Percentiles rank a stretch among this genome's conserved stretches.
Conservation (phyloP, 2,888 invertebrate species). For the Apamea sordens region DNA sequence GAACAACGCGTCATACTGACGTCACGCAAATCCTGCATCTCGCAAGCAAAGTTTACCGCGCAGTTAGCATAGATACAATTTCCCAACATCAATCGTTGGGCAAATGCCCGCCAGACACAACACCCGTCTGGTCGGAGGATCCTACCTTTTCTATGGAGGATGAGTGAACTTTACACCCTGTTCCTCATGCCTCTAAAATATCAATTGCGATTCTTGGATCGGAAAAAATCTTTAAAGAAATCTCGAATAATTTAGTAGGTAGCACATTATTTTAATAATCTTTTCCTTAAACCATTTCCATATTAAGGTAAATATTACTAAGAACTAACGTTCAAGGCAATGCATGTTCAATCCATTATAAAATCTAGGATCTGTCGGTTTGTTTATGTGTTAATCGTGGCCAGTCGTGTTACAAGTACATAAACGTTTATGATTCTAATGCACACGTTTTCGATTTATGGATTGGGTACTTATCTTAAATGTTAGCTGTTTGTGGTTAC, state of each 20-base stretch:
- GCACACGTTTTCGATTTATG: conserved; percentile 24
- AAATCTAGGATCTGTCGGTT: conserved; percentile 40
- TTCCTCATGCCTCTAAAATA: no score
- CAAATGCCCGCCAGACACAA: no score
- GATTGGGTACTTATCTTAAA: neutral
- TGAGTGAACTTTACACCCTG: no score
- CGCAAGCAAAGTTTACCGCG: no score
- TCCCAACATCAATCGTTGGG: no score
- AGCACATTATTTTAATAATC: neutral
- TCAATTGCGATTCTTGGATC: neutral
- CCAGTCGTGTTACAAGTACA: conserved; percentile 1
- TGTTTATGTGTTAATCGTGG: conserved; percentile 52
- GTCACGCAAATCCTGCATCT: no score
- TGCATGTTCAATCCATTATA: conserved; percentile 51
- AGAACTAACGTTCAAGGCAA: conserved; percentile 44
- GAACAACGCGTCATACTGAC: no score
- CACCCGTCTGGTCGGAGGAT: no score
- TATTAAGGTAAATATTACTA: neutral
- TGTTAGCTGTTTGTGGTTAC: neutral
- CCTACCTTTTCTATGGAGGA: no score
- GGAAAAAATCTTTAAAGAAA: neutral
- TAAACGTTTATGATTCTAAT: conserved; percentile 34
- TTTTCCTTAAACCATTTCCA: conserved; percentile 11
- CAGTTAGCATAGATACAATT: no score
- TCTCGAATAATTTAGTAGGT: neutral